Evolutionary conservation across 2,888 invertebrate genomes (phyloP), one percentile per base, ranked within the genome.

Genomic region (Agriopis aurantiaria): DNA sequence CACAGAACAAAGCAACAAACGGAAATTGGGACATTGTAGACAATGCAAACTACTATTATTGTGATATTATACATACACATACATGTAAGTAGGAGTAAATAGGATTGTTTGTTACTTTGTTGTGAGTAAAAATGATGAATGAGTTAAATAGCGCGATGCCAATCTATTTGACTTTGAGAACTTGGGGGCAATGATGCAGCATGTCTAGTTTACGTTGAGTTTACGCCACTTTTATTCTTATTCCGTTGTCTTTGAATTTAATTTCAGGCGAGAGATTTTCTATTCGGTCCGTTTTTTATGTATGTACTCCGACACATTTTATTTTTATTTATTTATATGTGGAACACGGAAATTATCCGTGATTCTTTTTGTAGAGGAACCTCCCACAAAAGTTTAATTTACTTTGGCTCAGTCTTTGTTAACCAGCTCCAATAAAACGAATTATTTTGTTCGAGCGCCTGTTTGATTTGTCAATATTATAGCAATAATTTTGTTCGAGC

Each of bases 1-100:
- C 68, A 72, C 68, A 60, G 65, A 69, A 71, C 75, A 76, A 77
- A 75, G 73, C 69, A 61, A 69, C 72, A 70, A 58, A 69, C 72
- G 67, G 69, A 73, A 77, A 76, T 71, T 69, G 65, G 75, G 69
- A 65, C 75, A 64, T 68, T 71, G 57, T 69, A 65, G 65, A 77
- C 75, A 73, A 72, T 69, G 71, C 72, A 66, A 69, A 68, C 56
- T 61, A 70, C 67, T 64, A 65, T 66, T 70, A 65, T 68, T 65
- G 67, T 65, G 65, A 69, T 64, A 66, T 55, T 60, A 59, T 23
- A 12, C 17, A 64, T 56, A 46, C 40, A 55, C 43, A 58, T 58
- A 56, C 53, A 17, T 52, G 40, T 43, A n/a, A n/a, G n/a, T n/a
- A n/a, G 3, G 33, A 59, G 51, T 48, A 68, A 56, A 65, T 63